Evolutionary conservation across 2,888 invertebrate species (phyloP).

Genomic region (Ethmia dodecea): DNA sequence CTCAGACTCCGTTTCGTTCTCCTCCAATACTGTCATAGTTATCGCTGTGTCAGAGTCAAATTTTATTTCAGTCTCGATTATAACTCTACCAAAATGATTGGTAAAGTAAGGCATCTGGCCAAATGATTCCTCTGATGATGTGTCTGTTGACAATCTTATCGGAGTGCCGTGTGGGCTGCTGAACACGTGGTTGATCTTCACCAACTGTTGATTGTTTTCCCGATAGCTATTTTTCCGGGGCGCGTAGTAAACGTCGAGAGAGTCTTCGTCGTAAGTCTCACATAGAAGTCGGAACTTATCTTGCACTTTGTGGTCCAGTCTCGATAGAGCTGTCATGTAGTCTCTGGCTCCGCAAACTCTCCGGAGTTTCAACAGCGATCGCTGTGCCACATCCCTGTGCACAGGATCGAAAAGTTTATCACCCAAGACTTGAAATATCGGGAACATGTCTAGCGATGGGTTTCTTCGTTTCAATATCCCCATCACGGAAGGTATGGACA

Average conservation of each 20-base stretch:
- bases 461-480: constrained; percentile 73
- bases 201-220: constrained; percentile 43
- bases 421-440: constrained; percentile 72
- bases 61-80: constrained; percentile 90
- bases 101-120: constrained; percentile 49
- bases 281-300: constrained; percentile 66
- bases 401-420: constrained; percentile 71
- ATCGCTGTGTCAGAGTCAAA: constrained; percentile 88
- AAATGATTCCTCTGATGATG: constrained; percentile 81
- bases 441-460: constrained; percentile 64
- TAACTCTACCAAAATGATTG: constrained; percentile 79
- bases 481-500: constrained; percentile 80
- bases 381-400: constrained; percentile 83
- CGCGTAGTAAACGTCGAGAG: constrained; percentile 65
- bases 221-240: constrained; percentile 47
- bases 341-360: constrained; percentile 81
- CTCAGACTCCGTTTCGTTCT: constrained; percentile 72
- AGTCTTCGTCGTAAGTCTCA: constrained; percentile 66
- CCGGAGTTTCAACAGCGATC: constrained; percentile 83
- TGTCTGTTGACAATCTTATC: constrained; percentile 53
- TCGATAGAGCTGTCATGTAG: constrained; percentile 77
- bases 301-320: constrained; percentile 63
- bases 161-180: constrained; percentile 43
- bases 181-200: constrained; percentile 56
- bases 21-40: constrained; percentile 90